phyloP scores from a whole-genome alignment of 1,140 invertebrate genomes.

The Eupristina koningsbergeri region DNA sequence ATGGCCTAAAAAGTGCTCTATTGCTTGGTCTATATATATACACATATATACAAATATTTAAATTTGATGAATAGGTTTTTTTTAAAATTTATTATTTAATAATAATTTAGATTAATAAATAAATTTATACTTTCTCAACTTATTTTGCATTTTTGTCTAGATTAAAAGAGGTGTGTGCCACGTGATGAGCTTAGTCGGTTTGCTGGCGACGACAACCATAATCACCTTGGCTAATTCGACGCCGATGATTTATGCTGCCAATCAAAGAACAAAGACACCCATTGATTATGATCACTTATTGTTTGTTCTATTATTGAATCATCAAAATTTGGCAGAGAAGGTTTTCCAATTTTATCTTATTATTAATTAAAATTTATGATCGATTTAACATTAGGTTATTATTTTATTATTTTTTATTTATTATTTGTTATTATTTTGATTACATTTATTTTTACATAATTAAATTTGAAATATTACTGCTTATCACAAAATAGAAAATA shows the following conservation, averaged over 20 bases:
- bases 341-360: slow-evolving; percentile 34
- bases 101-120: too few relatives aligned
- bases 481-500: too few relatives aligned
- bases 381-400: too few relatives aligned
- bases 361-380: not conserved
- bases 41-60: too few relatives aligned
- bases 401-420: too few relatives aligned
- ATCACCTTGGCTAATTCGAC: slow-evolving; percentile 51
- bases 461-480: too few relatives aligned
- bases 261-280: slow-evolving; percentile 47
- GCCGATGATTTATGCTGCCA: slow-evolving; percentile 47
- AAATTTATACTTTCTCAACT: not conserved
- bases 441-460: too few relatives aligned
- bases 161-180: slow-evolving; percentile 31
- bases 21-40: too few relatives aligned
- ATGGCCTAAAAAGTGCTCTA: too few relatives aligned
- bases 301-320: slow-evolving; percentile 55
- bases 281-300: slow-evolving; percentile 48
- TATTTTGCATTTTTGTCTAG: slow-evolving; percentile 6
- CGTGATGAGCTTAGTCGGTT: slow-evolving; percentile 55
- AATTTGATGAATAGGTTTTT: too few relatives aligned
- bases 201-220: slow-evolving; percentile 55
- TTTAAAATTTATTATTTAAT: too few relatives aligned
- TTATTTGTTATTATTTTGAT: too few relatives aligned
- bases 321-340: slow-evolving; percentile 54